Evolutionary conservation across 30 jellyfish, hydroid and myxozoan genomes (phyloP).

Genomic region (Calvadosia cruxmelitensis): DNA sequence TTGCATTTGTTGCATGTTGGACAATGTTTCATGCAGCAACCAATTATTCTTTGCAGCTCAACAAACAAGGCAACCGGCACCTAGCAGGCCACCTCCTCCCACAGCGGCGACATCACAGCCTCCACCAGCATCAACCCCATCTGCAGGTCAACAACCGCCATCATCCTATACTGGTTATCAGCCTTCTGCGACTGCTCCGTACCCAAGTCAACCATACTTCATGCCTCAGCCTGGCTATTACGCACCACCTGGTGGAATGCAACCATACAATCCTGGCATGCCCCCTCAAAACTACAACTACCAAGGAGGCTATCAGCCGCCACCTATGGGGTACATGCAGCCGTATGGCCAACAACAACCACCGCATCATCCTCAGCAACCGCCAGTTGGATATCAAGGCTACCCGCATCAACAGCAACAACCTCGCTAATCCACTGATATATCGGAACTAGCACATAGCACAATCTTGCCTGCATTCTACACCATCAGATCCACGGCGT

Average conservation of each 20-base stretch:
- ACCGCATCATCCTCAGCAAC: slow-evolving; percentile 34
- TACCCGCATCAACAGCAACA: slow-evolving; percentile 45
- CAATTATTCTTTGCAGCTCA: no score
- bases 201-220: slow-evolving; percentile 58
- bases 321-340: slow-evolving; percentile 20
- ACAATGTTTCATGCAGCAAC: no score
- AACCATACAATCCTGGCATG: slow-evolving; percentile 24
- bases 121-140: slow-evolving; percentile 9
- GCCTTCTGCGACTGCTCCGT: slow-evolving; percentile 26
- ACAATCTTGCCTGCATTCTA: no score
- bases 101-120: slow-evolving; percentile 27
- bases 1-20: no score
- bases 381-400: slow-evolving; percentile 77
- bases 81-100: slow-evolving; percentile 13
- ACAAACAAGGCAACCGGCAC: not conserved
- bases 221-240: slow-evolving; percentile 94
- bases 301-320: slow-evolving; percentile 17
- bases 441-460: no score
- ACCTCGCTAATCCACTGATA: not conserved
- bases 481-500: no score
- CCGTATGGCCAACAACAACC: slow-evolving; percentile 5
- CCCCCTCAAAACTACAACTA: not conserved
- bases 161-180: not conserved
- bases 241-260: slow-evolving; percentile 94
- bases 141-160: slow-evolving; percentile 25